A percentile compares a stretch with the other conserved stretches of the same genome.
These are phyloP conservation scores for Gonocerus acuteangulatus DNA, from an alignment of 2,888 invertebrate genomes.

Conservation along the genomic window DNA sequence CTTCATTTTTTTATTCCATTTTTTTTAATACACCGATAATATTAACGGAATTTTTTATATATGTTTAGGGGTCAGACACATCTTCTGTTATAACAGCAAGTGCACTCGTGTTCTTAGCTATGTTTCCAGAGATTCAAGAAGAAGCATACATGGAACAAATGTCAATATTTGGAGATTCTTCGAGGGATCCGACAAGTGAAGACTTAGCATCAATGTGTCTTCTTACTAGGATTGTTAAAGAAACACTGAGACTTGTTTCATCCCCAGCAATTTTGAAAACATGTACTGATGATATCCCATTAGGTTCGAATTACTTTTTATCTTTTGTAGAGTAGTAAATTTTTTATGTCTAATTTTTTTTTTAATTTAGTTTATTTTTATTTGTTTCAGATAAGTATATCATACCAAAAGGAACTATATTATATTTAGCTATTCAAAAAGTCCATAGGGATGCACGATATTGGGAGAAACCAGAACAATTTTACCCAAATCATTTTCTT, in stretches of 20 bases:
- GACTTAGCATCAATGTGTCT: conserved; percentile 4
- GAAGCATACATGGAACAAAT: conserved; percentile 11
- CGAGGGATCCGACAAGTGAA: not conserved
- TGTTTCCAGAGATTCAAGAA: conserved; percentile 14
- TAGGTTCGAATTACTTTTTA: not conserved
- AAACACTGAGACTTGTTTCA: not conserved
- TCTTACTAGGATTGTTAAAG: conserved; percentile 4
- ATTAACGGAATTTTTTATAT: too few species aligned
- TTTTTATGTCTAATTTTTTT: not conserved
- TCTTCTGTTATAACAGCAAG: not conserved
- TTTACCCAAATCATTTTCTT: conserved; percentile 8
- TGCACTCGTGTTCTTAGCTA: conserved; percentile 2
- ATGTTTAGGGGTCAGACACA: conserved; percentile 14
- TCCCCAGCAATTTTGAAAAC: not conserved
- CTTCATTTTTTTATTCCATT: too few species aligned
- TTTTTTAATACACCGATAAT: too few species aligned
- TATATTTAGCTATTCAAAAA: not conserved
- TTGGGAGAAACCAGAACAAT: conserved; percentile 10
- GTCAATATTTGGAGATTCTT: not conserved
- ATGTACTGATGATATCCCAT: not conserved
- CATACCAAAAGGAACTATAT: conserved; percentile 3
- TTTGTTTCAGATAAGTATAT: conserved; percentile 1
- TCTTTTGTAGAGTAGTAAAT: not conserved
- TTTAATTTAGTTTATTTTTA: not conserved
- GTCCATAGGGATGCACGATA: not conserved